Evolutionary conservation across 2,113 vertebrate species (phyloP).

Genomic region (Panthera leo): DNA sequence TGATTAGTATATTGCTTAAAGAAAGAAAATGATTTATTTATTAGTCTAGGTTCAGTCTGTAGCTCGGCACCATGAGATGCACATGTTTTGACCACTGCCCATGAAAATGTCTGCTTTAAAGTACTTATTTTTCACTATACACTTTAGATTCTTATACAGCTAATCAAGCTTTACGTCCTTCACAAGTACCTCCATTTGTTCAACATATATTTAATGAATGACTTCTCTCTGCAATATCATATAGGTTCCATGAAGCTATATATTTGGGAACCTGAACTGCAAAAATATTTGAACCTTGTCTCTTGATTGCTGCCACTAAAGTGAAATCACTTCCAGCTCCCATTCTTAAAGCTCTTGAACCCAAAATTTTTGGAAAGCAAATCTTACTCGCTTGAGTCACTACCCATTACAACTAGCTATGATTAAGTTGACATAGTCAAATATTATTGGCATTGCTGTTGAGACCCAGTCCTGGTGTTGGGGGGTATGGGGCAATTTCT

Average conservation of each 20-base stretch:
- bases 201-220: constrained; percentile 23
- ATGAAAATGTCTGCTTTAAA: constrained; percentile 20
- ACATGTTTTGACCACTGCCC: background rate
- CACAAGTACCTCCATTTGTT: constrained; percentile 19
- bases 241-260: background rate
- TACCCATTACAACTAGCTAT: background rate
- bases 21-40: constrained; percentile 20
- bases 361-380: background rate
- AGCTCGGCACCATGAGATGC: background rate
- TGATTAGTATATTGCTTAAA: background rate
- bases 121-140: background rate
- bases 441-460: background rate
- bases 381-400: background rate
- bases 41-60: background rate
- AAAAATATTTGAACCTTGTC: background rate
- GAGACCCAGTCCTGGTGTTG: background rate
- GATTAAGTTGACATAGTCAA: background rate
- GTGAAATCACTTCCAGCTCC: background rate
- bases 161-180: constrained; percentile 23
- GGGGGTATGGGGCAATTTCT: background rate
- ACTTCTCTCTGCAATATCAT: background rate
- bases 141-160: background rate
- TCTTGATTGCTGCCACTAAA: background rate
- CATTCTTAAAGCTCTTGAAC: background rate
- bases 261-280: background rate